phyloP scores from a whole-genome alignment of 2,113 vertebrate species.

The Notothenia rossii region DNA sequence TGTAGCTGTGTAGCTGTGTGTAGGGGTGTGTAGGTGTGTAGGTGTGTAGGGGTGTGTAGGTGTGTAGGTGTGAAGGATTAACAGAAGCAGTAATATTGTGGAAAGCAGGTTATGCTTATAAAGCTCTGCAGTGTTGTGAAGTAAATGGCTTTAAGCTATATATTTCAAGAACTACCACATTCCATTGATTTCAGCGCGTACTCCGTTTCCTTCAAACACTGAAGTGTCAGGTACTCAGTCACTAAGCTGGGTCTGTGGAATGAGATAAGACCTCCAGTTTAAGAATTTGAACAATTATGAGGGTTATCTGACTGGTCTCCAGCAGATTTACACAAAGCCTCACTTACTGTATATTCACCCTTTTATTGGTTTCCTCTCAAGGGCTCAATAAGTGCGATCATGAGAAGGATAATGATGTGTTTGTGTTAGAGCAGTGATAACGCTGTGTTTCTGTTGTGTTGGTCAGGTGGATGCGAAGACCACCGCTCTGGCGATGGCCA shows the following conservation, averaged over 20 bases:
- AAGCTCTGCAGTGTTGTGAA: not conserved
- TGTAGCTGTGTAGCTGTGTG: too few species aligned
- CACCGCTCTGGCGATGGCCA: constrained; percentile 95
- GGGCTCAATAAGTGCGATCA: too few species aligned
- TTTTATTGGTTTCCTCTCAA: too few species aligned
- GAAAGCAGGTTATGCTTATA: not conserved
- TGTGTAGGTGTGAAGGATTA: not conserved
- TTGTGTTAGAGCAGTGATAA: not conserved
- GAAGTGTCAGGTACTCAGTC: too few species aligned
- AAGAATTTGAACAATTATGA: too few species aligned
- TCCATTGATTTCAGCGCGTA: not conserved
- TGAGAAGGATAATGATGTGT: not conserved
- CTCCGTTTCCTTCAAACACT: not conserved
- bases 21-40: not conserved
- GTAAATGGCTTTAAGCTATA: not conserved
- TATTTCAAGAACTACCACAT: constrained; percentile 28
- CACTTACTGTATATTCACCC: too few species aligned
- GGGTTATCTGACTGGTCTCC: too few species aligned
- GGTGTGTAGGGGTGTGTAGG: too few species aligned
- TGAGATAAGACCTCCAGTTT: too few species aligned
- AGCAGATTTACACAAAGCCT: too few species aligned
- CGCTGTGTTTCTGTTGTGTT: not conserved
- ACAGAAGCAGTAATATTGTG: not conserved
- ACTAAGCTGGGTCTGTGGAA: too few species aligned
- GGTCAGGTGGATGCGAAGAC: constrained; percentile 86